phyloP scores from a whole-genome alignment of 2,113 vertebrate species.

The Fregetta grallaria region DNA sequence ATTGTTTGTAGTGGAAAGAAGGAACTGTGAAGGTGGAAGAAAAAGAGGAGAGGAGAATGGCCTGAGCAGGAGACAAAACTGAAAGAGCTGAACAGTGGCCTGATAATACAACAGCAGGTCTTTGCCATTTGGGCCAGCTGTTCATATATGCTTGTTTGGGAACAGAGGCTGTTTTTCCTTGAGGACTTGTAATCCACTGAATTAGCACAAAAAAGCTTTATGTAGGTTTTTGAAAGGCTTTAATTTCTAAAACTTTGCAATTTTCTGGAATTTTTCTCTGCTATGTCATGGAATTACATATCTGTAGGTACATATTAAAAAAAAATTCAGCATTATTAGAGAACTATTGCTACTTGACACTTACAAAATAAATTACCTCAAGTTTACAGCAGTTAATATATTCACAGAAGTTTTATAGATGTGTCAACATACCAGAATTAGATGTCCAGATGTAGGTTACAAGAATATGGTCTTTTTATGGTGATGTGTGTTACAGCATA shows the following conservation, averaged over 20 bases:
- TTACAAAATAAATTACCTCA: not conserved
- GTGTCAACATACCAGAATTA: not conserved
- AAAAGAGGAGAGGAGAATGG: not conserved
- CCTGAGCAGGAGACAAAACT: not conserved
- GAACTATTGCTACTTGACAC: not conserved
- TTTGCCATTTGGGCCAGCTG: slow-evolving; percentile 33
- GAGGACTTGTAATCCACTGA: not conserved
- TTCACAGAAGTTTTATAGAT: not conserved
- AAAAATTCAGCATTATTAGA: not conserved
- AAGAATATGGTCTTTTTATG: not conserved
- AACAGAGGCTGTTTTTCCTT: not conserved
- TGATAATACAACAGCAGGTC: not conserved
- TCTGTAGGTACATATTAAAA: not conserved
- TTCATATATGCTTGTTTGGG: not conserved
- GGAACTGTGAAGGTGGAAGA: not conserved
- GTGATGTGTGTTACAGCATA: not conserved
- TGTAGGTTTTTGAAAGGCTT: not conserved
- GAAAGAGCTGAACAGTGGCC: not conserved
- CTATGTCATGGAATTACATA: not conserved
- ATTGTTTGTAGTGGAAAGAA: not conserved
- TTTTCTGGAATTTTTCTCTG: not conserved
- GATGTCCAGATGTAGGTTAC: not conserved
- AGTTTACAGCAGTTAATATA: not conserved
- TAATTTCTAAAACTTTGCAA: not conserved
- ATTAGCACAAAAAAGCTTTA: not conserved